Conservation (phyloP, 1,140 invertebrate species). For the Meloidogyne floridensis region DNA sequence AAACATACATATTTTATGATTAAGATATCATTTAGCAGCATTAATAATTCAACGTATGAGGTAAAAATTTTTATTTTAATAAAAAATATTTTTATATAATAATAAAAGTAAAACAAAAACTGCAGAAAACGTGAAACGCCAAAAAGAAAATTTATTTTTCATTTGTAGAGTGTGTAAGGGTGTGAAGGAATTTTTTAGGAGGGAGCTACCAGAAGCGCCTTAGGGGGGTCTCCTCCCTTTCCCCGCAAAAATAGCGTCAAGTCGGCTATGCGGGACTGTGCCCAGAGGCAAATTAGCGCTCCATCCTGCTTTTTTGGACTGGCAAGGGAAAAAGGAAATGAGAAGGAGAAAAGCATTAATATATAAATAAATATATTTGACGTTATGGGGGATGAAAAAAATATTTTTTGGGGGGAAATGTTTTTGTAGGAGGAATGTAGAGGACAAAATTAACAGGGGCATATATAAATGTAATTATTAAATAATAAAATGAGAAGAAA, state of each 20-base stretch:
- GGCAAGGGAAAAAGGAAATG: neutral
- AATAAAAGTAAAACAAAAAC: neutral
- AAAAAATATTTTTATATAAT: neutral
- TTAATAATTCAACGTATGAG: too few species aligned
- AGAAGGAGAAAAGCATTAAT: neutral
- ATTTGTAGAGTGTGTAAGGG: neutral
- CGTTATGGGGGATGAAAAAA: neutral
- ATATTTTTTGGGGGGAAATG: neutral
- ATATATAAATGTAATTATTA: neutral
- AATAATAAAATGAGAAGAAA: neutral
- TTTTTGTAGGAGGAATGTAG: neutral
- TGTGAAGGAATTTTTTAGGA: neutral
- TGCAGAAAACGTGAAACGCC: conserved; percentile 1
- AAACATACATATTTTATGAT: too few species aligned
- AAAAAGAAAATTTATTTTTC: conserved; percentile 8
- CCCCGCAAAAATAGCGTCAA: conserved; percentile 2
- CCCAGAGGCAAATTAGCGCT: neutral
- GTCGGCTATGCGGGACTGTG: neutral
- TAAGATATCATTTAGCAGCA: too few species aligned
- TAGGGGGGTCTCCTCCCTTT: neutral
- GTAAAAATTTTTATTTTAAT: neutral
- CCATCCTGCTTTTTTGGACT: conserved; percentile 8
- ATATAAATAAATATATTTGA: neutral
- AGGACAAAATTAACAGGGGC: neutral
- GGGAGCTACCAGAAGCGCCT: neutral